phyloP scores from a whole-genome alignment of 2,113 vertebrate species.

The Siniperca chuatsi region DNA sequence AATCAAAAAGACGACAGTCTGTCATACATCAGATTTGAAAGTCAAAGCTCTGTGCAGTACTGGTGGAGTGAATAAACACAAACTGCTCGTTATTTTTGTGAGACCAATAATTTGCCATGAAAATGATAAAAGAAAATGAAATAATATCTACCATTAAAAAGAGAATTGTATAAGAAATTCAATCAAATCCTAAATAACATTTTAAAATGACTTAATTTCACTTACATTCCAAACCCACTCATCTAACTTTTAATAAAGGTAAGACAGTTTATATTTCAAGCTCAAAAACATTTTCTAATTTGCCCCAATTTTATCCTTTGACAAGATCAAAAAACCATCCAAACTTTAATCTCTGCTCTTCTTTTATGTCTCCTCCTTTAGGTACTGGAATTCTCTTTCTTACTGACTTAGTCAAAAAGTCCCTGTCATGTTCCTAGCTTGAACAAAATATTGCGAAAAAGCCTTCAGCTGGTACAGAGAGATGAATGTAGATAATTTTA shows the following conservation, averaged over 20 bases:
- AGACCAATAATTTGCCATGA: constrained; percentile 8
- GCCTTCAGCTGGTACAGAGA: constrained; percentile 23
- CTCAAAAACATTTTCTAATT: constrained; percentile 5
- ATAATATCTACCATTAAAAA: background rate
- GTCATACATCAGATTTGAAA: constrained; percentile 15
- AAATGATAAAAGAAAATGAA: background rate
- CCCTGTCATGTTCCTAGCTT: constrained; percentile 22
- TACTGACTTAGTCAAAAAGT: constrained; percentile 42
- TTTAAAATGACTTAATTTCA: background rate
- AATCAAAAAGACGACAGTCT: constrained; percentile 9
- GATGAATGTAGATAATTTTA: background rate
- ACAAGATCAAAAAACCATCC: constrained; percentile 5
- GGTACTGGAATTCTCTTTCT: constrained; percentile 50
- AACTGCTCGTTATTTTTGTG: background rate
- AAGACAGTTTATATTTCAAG: constrained; percentile 10
- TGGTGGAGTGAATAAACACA: background rate
- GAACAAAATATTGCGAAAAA: constrained; percentile 32
- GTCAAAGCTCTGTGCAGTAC: background rate
- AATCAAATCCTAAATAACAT: background rate
- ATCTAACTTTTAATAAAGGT: background rate
- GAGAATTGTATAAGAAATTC: background rate
- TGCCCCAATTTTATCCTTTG: constrained; percentile 2
- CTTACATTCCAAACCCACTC: background rate
- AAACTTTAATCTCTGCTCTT: constrained; percentile 37
- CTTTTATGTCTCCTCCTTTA: constrained; percentile 44